These are phyloP conservation scores for Nemoura dubitans DNA, from an alignment of 2,888 invertebrate species.

Conservation along the genomic window DNA sequence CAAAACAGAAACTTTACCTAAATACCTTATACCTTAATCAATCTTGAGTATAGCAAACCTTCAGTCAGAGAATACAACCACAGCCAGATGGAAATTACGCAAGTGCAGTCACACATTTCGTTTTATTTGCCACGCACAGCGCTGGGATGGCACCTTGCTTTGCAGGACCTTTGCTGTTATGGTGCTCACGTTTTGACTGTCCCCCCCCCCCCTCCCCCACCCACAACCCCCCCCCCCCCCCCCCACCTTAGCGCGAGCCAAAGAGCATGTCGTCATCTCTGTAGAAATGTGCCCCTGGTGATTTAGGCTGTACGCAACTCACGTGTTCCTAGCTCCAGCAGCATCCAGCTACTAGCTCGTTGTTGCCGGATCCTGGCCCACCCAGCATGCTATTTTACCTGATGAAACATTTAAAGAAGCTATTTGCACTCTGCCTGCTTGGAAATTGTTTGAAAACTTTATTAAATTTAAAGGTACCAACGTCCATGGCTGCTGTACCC, in stretches of 20 bases:
- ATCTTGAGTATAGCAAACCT: too few species aligned
- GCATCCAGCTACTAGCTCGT: background rate
- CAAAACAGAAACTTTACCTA: too few species aligned
- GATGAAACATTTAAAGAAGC: conserved; percentile 33
- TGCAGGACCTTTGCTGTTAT: too few species aligned
- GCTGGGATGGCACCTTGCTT: too few species aligned
- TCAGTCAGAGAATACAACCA: too few species aligned
- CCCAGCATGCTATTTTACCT: background rate
- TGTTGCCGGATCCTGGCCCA: too few species aligned
- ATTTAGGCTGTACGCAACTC: conserved; percentile 13
- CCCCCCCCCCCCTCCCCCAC: background rate
- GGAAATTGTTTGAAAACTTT: conserved; percentile 32
- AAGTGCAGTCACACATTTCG: too few species aligned
- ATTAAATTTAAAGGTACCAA: conserved; percentile 4
- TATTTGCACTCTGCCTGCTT: conserved; percentile 19
- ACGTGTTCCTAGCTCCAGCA: background rate
- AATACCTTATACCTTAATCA: too few species aligned
- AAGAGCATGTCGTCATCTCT: conserved; percentile 25
- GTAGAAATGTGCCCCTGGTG: conserved; percentile 25
- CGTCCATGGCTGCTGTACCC: background rate
- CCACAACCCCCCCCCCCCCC: background rate
- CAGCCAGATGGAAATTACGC: too few species aligned
- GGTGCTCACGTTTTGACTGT: background rate
- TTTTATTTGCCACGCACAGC: too few species aligned
- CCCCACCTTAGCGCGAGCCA: background rate